A percentile compares a stretch with the other conserved stretches of the same genome.
phyloP scores from a whole-genome alignment of 2,113 vertebrate genomes.

The Loxodonta africana region DNA sequence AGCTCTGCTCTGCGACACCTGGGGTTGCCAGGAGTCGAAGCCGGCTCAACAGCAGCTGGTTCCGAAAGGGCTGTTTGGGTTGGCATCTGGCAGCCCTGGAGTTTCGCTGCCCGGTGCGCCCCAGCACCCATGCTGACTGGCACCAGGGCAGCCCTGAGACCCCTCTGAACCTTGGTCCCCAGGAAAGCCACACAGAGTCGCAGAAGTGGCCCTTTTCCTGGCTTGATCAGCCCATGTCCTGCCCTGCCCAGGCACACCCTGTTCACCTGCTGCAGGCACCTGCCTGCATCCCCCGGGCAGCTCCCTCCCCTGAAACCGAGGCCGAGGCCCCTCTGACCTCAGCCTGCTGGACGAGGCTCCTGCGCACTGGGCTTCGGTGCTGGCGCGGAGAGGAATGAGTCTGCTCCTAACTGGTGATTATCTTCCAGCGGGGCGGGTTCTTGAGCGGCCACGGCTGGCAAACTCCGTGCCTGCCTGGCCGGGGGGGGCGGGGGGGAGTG shows the following conservation, averaged over 20 bases:
- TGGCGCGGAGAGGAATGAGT: fast-evolving
- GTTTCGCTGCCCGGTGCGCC: not conserved
- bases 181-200: not conserved
- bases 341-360: not conserved
- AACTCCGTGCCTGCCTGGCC: not conserved
- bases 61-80: fast-evolving
- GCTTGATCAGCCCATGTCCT: not conserved
- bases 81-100: not conserved
- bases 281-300: fast-evolving
- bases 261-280: fast-evolving
- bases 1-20: too few species aligned
- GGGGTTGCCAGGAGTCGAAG: too few species aligned
- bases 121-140: not conserved
- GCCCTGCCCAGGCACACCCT: not conserved
- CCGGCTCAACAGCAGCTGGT: too few species aligned
- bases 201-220: not conserved
- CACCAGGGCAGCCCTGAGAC: fast-evolving
- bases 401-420: too few species aligned
- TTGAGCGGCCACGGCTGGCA: fast-evolving
- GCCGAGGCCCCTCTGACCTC: not conserved
- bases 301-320: fast-evolving
- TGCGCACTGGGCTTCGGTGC: not conserved
- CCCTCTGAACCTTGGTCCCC: not conserved
- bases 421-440: fast-evolving
- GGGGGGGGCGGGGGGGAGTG: too few species aligned